phyloP scores from a whole-genome alignment of 2,888 invertebrate species.

The Sepioteuthis lessoniana region DNA sequence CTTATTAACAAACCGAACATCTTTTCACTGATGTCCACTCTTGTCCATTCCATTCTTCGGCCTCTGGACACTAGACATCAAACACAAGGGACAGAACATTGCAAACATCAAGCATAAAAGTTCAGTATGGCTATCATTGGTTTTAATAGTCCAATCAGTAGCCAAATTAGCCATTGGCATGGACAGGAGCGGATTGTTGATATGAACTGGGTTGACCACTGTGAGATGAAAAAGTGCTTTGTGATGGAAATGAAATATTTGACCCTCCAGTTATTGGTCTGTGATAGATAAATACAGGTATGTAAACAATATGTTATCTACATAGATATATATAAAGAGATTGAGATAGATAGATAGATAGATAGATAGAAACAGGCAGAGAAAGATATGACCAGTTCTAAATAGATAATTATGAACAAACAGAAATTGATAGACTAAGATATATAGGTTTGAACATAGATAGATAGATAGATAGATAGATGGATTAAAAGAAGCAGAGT shows the following conservation, averaged over 20 bases:
- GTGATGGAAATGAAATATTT: neutral
- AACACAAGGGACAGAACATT: neutral
- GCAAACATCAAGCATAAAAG: neutral
- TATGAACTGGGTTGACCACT: neutral
- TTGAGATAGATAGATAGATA: neutral
- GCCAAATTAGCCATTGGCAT: neutral
- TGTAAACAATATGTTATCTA: neutral
- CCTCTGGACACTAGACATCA: neutral
- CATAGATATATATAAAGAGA: neutral
- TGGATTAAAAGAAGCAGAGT: neutral
- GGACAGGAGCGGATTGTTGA: neutral
- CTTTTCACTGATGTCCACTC: neutral
- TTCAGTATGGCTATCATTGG: neutral
- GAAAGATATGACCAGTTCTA: neutral
- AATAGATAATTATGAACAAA: neutral
- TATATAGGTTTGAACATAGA: neutral
- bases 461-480: neutral
- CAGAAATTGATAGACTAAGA: neutral
- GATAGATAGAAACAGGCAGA: neutral
- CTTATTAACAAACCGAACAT: constrained; percentile 16
- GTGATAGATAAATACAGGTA: neutral
- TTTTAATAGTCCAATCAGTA: neutral
- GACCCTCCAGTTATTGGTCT: neutral
- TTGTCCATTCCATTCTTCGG: neutral
- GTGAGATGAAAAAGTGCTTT: neutral